Evolutionary conservation across 2,113 vertebrate species (phyloP), one percentile per base, ranked within the genome.

Genomic region (Menura novaehollandiae): DNA sequence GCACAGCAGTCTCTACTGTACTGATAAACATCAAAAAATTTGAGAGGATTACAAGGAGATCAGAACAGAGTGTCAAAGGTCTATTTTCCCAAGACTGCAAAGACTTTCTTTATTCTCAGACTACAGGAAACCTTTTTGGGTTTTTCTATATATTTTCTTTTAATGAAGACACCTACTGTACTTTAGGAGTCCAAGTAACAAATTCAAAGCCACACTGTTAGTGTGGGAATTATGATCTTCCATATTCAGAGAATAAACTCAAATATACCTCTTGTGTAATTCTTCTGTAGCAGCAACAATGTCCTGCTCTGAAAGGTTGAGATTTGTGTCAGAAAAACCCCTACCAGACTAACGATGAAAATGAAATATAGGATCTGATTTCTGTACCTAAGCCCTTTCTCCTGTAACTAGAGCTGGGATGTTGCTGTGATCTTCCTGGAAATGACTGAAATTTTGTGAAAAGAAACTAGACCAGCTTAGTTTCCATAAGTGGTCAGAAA

Each of bases 61-160:
- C 18, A 78, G 66, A 79, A 35, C 8, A 60, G 17, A 49, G 6
- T 37, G 43, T 69, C 32, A 77, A 78, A 91, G 27, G 6, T 59
- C 52, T 67, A 1, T 72, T 85, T 58, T 62, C 26, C 22, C 16
- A 60, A 41, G 51, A 53, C 28, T 84, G 56, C 7, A 64, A 86
- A 75, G 12, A 51, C 13, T 52, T 78, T 12, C 33, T 85, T 82
- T 62, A 27, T 88, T 91, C 26, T 86, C 44, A 43, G 71, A 60
- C 27, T 27, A 56, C 9, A 88, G 75, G 67, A 85, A 91, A 28
- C 60, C 6, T 89, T 94, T 72, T 66, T 33, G 39, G 18, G n/a
- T 58, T 93, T 97, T 97, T 91, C 43, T 89, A n/a, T 30, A 13
- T 95, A 96, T 90, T 84, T 95, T 53, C 58, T 95, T 91, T 78